A percentile compares a stretch with the other conserved stretches of the same genome.
Evolutionary conservation across 1,140 invertebrate species (phyloP).

Genomic region (Chelonus insularis): DNA sequence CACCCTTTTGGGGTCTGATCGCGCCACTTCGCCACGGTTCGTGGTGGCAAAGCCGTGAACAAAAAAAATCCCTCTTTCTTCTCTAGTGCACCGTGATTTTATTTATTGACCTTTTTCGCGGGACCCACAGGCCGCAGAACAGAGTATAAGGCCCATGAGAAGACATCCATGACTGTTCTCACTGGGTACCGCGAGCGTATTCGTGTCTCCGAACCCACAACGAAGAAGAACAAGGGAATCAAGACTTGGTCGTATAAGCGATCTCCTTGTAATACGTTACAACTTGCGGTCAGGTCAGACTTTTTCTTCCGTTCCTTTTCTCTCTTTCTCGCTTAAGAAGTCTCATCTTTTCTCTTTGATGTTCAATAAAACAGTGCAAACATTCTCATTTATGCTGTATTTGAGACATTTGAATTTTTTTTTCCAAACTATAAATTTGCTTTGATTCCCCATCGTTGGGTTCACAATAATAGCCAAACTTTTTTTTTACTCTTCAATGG

Average conservation of each 20-base stretch:
- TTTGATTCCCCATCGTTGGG: too few species aligned
- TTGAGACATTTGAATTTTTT: too few species aligned
- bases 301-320: constrained; percentile 2
- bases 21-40: constrained; percentile 25
- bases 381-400: too few species aligned
- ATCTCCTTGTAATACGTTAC: constrained; percentile 42
- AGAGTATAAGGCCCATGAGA: not conserved
- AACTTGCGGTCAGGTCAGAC: constrained; percentile 35
- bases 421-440: too few species aligned
- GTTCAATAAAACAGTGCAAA: constrained; percentile 3
- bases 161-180: constrained; percentile 16
- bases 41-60: constrained; percentile 20
- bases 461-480: too few species aligned
- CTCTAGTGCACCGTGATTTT: constrained; percentile 31
- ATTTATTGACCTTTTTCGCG: constrained; percentile 32
- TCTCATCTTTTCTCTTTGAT: not conserved
- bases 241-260: constrained; percentile 35
- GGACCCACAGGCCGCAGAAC: constrained; percentile 14
- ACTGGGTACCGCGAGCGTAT: not conserved
- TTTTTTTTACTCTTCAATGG: too few species aligned
- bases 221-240: constrained; percentile 19
- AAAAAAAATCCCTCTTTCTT: constrained; percentile 14
- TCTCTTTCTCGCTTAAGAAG: constrained; percentile 3
- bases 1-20: constrained; percentile 20
- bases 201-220: not conserved